Conservation (phyloP, 2,888 invertebrate genomes). For the Timema cristinae region DNA sequence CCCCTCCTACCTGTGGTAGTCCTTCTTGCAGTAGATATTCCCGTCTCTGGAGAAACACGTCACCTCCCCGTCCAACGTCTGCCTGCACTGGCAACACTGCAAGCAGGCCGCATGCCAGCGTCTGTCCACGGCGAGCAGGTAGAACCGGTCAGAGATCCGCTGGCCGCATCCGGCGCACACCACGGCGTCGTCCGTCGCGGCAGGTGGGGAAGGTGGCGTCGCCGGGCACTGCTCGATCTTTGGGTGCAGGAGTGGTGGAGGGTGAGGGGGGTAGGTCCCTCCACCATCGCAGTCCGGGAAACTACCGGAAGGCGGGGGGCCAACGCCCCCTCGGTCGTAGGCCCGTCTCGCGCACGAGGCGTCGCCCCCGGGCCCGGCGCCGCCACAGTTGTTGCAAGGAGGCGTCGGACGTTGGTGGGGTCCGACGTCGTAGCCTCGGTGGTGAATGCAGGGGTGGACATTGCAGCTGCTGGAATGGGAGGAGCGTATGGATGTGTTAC, state of each 20-base stretch:
- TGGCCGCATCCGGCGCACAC: slow-evolving; percentile 85
- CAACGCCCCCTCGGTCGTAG: too few species aligned
- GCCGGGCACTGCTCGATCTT: slow-evolving; percentile 42
- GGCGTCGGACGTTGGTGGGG: slow-evolving; percentile 40
- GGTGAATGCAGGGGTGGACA: slow-evolving; percentile 18
- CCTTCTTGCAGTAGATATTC: slow-evolving; percentile 93
- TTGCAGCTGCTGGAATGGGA: slow-evolving; percentile 16
- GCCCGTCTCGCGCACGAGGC: too few species aligned
- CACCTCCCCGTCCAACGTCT: slow-evolving; percentile 83
- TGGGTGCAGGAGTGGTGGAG: slow-evolving; percentile 21
- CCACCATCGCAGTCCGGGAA: slow-evolving; percentile 6
- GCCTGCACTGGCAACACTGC: slow-evolving; percentile 85
- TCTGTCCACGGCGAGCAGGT: slow-evolving; percentile 85
- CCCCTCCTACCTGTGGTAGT: slow-evolving; percentile 84
- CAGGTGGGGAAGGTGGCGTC: slow-evolving; percentile 46
- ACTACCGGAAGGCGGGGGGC: neutral
- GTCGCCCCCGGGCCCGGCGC: neutral
- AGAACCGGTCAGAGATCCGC: slow-evolving; percentile 84
- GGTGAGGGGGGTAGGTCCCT: neutral
- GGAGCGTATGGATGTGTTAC: too few species aligned
- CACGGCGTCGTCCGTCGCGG: slow-evolving; percentile 41
- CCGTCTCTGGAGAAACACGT: slow-evolving; percentile 91
- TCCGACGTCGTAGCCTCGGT: neutral
- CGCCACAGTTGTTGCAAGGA: slow-evolving; percentile 34
- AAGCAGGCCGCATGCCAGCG: slow-evolving; percentile 92